A percentile compares a stretch with the other conserved stretches of the same genome.
Conservation (phyloP, 2,888 invertebrate species). For the Hypercompe scribonia region DNA sequence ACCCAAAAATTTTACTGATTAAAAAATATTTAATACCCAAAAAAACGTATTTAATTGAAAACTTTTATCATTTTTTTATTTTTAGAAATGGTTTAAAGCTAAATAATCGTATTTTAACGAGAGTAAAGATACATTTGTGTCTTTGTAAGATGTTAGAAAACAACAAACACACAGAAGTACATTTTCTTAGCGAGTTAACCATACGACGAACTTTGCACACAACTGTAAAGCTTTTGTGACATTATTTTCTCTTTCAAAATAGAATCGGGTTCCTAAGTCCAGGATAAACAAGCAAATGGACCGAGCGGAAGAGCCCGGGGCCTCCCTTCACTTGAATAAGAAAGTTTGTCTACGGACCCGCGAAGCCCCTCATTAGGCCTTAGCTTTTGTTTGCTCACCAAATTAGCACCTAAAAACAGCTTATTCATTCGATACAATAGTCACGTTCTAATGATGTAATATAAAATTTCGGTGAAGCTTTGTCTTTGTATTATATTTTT, state of each 20-base stretch:
- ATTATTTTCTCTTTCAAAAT: constrained; percentile 61
- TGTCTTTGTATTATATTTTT: constrained; percentile 40
- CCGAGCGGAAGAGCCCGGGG: constrained; percentile 79
- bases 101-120: background rate
- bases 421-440: constrained; percentile 66
- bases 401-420: constrained; percentile 82
- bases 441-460: constrained; percentile 73
- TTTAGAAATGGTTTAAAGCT: background rate
- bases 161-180: constrained; percentile 9
- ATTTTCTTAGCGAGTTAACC: constrained; percentile 35
- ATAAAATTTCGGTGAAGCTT: constrained; percentile 66
- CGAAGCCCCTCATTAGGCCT: constrained; percentile 81
- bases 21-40: background rate
- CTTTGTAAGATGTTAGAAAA: background rate
- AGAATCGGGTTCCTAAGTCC: constrained; percentile 68
- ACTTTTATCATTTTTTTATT: background rate
- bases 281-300: constrained; percentile 84
- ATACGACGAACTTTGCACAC: constrained; percentile 49
- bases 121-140: background rate
- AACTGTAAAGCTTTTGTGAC: constrained; percentile 56
- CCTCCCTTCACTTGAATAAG: constrained; percentile 74
- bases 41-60: background rate
- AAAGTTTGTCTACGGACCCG: constrained; percentile 80
- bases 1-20: background rate
- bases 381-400: constrained; percentile 82